A percentile compares a stretch with the other conserved stretches of the same genome.
These are phyloP conservation scores for Drosophila aff. DNA, from an alignment of 1,140 invertebrate species.

Conservation along the genomic window DNA sequence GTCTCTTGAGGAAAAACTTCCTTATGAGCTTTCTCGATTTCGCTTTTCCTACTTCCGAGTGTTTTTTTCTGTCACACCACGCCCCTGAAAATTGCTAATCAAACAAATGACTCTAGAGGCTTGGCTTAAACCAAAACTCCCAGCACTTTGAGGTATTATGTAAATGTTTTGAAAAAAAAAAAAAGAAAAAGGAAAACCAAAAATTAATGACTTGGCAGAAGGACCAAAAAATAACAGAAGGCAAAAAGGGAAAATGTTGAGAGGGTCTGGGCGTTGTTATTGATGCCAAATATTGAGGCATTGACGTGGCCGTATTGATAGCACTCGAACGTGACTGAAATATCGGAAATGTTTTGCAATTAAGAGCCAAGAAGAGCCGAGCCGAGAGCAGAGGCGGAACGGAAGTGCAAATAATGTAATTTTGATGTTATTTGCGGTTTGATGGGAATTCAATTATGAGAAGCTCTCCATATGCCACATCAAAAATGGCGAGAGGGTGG, in stretches of 20 bases:
- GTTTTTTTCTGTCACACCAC: constrained; percentile 29
- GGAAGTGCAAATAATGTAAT: constrained; percentile 65
- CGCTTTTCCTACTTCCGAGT: constrained; percentile 18
- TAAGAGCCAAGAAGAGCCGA: constrained; percentile 2
- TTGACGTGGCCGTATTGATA: constrained; percentile 67
- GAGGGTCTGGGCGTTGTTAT: constrained; percentile 21
- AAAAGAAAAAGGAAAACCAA: constrained; percentile 27
- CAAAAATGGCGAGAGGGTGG: not conserved
- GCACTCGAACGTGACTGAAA: constrained; percentile 77
- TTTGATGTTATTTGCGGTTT: constrained; percentile 64
- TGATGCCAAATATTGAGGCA: constrained; percentile 37
- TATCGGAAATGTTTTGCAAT: constrained; percentile 68
- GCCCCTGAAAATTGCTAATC: constrained; percentile 48
- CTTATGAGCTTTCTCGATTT: constrained; percentile 30
- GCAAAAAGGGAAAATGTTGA: constrained; percentile 15
- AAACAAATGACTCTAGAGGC: constrained; percentile 41
- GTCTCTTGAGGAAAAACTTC: constrained; percentile 7
- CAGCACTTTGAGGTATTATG: constrained; percentile 35
- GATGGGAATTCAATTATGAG: constrained; percentile 63
- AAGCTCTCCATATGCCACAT: constrained; percentile 37
- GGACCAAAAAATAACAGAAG: constrained; percentile 13
- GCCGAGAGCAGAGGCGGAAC: not conserved
- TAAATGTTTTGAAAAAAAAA: constrained; percentile 24
- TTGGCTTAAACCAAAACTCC: not conserved
- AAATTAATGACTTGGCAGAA: constrained; percentile 75